A percentile compares a stretch with the other conserved stretches of the same genome.
Conservation (phyloP, 2,113 vertebrate species). For the Megaptera novaeangliae region DNA sequence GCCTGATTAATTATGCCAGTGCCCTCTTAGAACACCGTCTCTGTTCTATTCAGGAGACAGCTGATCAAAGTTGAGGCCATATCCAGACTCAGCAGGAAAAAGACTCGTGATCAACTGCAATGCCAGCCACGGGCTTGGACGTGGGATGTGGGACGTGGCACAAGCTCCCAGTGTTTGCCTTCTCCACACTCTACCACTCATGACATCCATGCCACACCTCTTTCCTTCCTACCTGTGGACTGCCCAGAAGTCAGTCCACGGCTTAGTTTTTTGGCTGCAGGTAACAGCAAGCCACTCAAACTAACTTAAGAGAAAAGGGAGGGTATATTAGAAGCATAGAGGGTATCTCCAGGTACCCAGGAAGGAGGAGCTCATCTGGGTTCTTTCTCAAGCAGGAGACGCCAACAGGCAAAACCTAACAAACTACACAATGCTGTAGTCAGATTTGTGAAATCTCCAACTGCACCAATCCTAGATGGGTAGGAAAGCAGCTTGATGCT, state of each 20-base stretch:
- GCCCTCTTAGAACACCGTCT: background rate
- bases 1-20: background rate
- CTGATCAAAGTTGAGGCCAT: background rate
- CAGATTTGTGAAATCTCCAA: background rate
- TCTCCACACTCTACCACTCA: background rate
- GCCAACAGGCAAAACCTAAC: background rate
- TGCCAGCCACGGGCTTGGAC: background rate
- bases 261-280: background rate
- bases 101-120: background rate
- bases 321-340: background rate
- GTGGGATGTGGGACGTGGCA: fast-evolving
- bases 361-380: background rate
- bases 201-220: fast-evolving
- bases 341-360: background rate
- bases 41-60: background rate
- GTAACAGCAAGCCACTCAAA: background rate
- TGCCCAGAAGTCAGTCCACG: background rate
- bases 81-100: background rate
- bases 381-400: background rate
- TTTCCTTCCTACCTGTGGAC: background rate
- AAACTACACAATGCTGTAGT: background rate
- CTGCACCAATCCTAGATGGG: background rate
- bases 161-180: background rate
- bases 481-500: background rate
- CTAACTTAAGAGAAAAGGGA: no score